Evolutionary conservation across 1,140 invertebrate genomes (phyloP).

Genomic region (Drosophila tropicalis): DNA sequence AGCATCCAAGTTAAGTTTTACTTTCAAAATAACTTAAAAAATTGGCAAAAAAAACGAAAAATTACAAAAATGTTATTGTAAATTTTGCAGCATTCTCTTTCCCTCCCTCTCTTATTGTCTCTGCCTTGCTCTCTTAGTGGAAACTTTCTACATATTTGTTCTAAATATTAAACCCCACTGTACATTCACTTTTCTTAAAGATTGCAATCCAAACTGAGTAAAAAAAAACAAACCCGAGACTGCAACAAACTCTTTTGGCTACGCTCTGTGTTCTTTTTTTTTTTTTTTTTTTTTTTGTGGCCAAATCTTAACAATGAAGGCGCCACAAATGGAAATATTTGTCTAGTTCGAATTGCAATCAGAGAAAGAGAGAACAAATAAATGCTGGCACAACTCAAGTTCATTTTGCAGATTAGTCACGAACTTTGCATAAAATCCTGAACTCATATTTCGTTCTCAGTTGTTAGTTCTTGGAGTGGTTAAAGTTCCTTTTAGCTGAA

Average conservation of each 20-base stretch:
- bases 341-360: conserved; percentile 14
- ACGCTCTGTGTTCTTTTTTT: neutral
- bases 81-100: conserved; percentile 1
- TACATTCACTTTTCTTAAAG: conserved; percentile 27
- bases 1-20: neutral
- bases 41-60: neutral
- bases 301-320: conserved; percentile 1
- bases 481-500: neutral
- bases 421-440: conserved; percentile 36
- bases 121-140: neutral
- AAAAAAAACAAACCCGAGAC: too few species aligned
- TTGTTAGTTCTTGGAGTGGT: neutral
- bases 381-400: neutral
- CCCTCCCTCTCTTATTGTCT: neutral
- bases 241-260: neutral
- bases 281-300: too few species aligned
- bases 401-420: conserved; percentile 30
- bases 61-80: neutral
- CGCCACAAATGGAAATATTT: conserved; percentile 16
- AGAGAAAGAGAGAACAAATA: neutral
- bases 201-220: conserved; percentile 4
- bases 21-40: conserved; percentile 8
- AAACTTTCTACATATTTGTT: conserved; percentile 13
- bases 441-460: conserved; percentile 18
- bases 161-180: conserved; percentile 8